These are phyloP conservation scores for Aricia agestis DNA, from an alignment of 1,140 invertebrate genomes.

Conservation along the genomic window DNA sequence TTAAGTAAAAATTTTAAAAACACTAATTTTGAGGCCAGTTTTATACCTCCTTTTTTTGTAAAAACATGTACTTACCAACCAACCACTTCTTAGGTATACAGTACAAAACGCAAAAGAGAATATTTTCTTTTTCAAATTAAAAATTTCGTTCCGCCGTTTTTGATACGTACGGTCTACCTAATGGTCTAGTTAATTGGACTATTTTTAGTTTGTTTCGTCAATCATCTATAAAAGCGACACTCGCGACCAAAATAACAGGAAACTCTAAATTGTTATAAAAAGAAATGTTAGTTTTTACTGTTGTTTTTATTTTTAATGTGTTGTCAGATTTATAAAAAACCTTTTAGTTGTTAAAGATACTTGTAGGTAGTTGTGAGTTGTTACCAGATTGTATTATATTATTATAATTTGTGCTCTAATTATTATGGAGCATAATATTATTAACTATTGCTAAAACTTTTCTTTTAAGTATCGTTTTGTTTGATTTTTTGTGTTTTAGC, in stretches of 20 bases:
- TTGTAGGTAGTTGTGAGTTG: background rate
- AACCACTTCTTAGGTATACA: too few relatives aligned
- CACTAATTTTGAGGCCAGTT: too few relatives aligned
- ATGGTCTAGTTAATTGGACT: background rate
- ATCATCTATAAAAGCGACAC: background rate
- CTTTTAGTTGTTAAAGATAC: background rate
- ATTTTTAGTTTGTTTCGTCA: background rate
- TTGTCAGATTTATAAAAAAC: background rate
- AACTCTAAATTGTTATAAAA: slow-evolving; percentile 2
- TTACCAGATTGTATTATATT: too few relatives aligned
- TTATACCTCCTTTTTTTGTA: too few relatives aligned
- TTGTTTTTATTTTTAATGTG: background rate
- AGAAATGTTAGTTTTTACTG: background rate
- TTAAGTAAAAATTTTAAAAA: too few relatives aligned
- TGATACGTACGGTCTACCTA: too few relatives aligned
- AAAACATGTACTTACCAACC: too few relatives aligned
- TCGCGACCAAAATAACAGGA: background rate
- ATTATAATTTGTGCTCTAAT: too few relatives aligned
- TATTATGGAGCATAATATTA: too few relatives aligned
- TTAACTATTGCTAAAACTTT: too few relatives aligned
- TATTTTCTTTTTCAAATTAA: background rate
- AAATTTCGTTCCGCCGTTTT: background rate
- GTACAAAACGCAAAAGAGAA: background rate
- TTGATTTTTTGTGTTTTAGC: too few relatives aligned
- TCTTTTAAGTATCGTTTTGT: too few relatives aligned